Base-by-base conservation (phyloP, 2,888 invertebrate species). In the Lacanobia wlatinum region DNA sequence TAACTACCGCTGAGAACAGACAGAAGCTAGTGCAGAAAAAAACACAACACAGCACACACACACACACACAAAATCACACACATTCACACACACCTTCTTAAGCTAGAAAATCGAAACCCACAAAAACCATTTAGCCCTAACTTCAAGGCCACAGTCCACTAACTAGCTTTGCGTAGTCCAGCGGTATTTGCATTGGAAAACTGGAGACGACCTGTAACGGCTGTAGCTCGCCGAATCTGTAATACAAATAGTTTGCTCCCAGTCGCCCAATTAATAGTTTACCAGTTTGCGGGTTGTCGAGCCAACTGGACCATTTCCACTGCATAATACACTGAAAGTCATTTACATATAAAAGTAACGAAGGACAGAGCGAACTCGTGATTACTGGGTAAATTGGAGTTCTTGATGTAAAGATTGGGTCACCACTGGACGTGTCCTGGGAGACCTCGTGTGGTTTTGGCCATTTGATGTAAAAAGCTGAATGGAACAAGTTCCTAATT, bases 201-300 rank as follows among this genome's bases (percentile, higher is more conserved):
- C 84, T 82, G 46, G 61, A 75, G 79, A 60, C 59, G 62, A 72
- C 68, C 46, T 53, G 78, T 77, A 67, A 28, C 58, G 63, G 60
- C 38, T 68, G 80, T 80, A 72, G 72, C 64, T 58, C 70, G 66
- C 82, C 72, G 55, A 86, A 86, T 86, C 82, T 84, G 86, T 79
- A 73, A 84, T 75, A 76, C 82, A 82, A 84, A 84, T 82, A 84
- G 79, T 86, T 84, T 77, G 79, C 46, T 82, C 84, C 77, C 86
- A 66, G 78, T 70, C 72, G 80, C 43, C 67, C 84, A 86, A 84
- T 84, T 84, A 82, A 84, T 86, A 86, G 82, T 84, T 86, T 70
- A 73, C 69, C 59, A 76, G 78, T 83, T 82, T 64, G 84, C 66
- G 70, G 73, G 69, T 64, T 70, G 86, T 73, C 64, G 71, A 67